These are phyloP conservation scores for Brachionus asplanchnoidis DNA, from an alignment of 1,140 invertebrate genomes.

Conservation along the genomic window DNA sequence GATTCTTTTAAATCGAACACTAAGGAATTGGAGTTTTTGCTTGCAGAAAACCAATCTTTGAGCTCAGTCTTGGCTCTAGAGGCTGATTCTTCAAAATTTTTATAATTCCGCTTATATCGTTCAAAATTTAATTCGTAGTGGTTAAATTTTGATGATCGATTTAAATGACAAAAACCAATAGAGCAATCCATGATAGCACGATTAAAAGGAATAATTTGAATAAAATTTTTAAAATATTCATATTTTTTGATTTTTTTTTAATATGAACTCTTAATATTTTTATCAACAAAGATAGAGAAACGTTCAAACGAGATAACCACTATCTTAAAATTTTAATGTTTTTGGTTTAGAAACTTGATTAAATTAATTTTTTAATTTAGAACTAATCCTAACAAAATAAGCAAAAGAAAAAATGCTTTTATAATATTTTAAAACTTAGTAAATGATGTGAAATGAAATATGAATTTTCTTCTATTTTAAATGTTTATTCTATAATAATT, in stretches of 20 bases:
- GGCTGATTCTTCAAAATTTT: neutral
- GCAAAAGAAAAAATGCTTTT: too few relatives aligned
- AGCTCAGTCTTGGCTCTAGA: neutral
- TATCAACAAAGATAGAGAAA: neutral
- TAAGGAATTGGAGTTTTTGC: neutral
- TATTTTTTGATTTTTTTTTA: neutral
- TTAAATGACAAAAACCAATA: neutral
- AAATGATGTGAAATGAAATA: too few relatives aligned
- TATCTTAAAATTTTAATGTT: too few relatives aligned
- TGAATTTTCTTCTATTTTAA: too few relatives aligned
- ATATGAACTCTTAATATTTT: neutral
- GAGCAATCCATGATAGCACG: neutral
- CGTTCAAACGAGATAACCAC: neutral
- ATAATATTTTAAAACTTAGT: too few relatives aligned
- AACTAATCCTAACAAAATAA: too few relatives aligned
- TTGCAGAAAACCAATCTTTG: neutral
- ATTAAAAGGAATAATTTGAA: neutral
- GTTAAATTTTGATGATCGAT: neutral
- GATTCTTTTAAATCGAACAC: neutral
- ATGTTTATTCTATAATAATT: too few relatives aligned
- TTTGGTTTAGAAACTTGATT: too few relatives aligned
- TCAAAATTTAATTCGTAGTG: conserved; percentile 9
- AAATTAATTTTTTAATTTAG: too few relatives aligned
- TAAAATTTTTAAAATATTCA: neutral
- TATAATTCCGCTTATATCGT: neutral